A percentile compares a stretch with the other conserved stretches of the same genome.
phyloP scores from a whole-genome alignment of 1,140 invertebrate species.

The Drosophila ambigua region DNA sequence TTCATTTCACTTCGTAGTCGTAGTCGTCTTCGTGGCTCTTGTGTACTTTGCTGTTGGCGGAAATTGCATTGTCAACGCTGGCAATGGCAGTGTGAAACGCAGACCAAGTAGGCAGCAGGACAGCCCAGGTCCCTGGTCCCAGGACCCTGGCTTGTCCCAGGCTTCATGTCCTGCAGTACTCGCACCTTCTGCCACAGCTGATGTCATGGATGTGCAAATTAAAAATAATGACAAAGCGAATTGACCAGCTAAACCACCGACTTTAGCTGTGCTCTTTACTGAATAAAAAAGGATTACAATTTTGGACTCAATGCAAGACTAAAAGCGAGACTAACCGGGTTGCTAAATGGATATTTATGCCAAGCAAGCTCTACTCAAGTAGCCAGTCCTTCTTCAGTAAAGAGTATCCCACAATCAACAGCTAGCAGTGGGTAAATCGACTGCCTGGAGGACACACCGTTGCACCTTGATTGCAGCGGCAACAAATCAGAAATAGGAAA shows the following conservation, averaged over 20 bases:
- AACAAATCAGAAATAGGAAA: not conserved
- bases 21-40: slow-evolving; percentile 25
- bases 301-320: too few relatives aligned
- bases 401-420: slow-evolving; percentile 15
- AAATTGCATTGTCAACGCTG: slow-evolving; percentile 80
- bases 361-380: too few relatives aligned
- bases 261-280: not conserved
- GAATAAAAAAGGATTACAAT: not conserved
- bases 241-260: slow-evolving; percentile 1
- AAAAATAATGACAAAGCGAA: slow-evolving; percentile 68
- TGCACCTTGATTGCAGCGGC: slow-evolving; percentile 50
- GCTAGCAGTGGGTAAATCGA: not conserved
- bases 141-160: not conserved
- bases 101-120: slow-evolving; percentile 23
- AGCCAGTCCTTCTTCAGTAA: not conserved
- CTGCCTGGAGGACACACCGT: not conserved
- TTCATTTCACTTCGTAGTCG: slow-evolving; percentile 28
- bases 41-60: slow-evolving; percentile 63
- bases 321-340: too few relatives aligned
- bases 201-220: slow-evolving; percentile 73
- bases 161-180: slow-evolving; percentile 4
- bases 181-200: not conserved
- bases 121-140: not conserved
- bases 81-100: slow-evolving; percentile 37
- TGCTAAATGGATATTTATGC: too few relatives aligned